Conservation (phyloP, 2,113 vertebrate species). For the Pterophyllum scalare region DNA sequence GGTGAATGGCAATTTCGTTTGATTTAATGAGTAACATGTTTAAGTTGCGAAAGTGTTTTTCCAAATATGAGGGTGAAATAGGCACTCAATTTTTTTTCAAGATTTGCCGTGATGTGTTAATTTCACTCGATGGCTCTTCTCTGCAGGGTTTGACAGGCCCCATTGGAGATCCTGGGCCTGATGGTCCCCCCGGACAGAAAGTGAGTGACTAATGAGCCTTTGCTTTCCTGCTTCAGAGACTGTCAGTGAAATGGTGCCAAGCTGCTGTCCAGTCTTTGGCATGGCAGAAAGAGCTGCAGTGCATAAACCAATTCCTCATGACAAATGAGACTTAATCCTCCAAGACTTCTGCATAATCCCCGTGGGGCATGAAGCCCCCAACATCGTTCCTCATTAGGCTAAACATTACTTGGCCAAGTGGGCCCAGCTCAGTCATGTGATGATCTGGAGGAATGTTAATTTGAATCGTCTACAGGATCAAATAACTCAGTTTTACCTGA, state of each 20-base stretch:
- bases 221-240: conserved; percentile 55
- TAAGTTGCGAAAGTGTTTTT: neutral
- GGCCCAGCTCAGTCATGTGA: conserved; percentile 68
- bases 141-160: conserved; percentile 93
- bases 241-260: conserved; percentile 59
- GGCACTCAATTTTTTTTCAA: neutral
- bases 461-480: conserved; percentile 17
- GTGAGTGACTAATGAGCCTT: conserved; percentile 82
- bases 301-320: conserved; percentile 78
- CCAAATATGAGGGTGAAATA: neutral
- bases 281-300: conserved; percentile 43
- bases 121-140: conserved; percentile 53
- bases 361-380: conserved; percentile 55
- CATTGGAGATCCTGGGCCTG: conserved; percentile 86
- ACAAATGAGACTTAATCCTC: conserved; percentile 81
- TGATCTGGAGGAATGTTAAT: conserved; percentile 69
- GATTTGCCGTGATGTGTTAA: conserved; percentile 40
- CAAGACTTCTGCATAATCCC: conserved; percentile 72
- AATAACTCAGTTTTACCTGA: conserved; percentile 19
- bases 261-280: conserved; percentile 58
- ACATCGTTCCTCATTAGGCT: conserved; percentile 74
- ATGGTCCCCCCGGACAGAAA: conserved; percentile 91
- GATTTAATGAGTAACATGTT: neutral
- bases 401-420: conserved; percentile 67
- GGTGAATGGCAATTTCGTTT: neutral